Evolutionary conservation across 2,113 vertebrate species (phyloP).

Genomic region (Azemiops feae): DNA sequence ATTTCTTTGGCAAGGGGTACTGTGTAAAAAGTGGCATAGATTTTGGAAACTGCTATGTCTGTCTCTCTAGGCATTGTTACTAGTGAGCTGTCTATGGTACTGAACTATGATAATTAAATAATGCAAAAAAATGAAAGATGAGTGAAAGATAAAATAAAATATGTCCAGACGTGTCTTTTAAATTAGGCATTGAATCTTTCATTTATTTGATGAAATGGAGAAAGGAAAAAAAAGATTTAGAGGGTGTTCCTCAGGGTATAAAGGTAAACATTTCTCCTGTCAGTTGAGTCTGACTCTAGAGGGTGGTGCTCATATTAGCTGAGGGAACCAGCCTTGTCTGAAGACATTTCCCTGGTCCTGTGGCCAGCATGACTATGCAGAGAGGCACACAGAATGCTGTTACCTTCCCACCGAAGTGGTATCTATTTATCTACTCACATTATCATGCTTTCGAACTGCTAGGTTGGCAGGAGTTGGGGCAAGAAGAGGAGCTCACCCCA

Average conservation of each 20-base stretch:
- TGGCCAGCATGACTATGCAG: not conserved
- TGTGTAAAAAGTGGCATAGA: not conserved
- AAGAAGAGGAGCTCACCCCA: not conserved
- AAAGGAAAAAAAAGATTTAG: not conserved
- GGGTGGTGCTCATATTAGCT: not conserved
- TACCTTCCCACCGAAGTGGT: not conserved
- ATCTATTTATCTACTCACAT: not conserved
- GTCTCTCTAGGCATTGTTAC: not conserved
- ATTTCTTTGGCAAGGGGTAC: not conserved
- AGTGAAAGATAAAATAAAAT: not conserved
- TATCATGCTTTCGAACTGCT: not conserved
- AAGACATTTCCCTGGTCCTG: not conserved
- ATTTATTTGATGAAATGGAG: not conserved
- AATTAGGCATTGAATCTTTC: not conserved
- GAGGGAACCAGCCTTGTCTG: not conserved
- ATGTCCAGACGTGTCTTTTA: not conserved
- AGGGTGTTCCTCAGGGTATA: not conserved
- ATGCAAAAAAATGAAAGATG: not conserved
- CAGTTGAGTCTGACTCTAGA: not conserved
- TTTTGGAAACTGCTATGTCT: slow-evolving; percentile 36
- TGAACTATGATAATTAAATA: not conserved
- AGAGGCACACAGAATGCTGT: not conserved
- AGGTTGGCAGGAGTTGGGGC: not conserved
- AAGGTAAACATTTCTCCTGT: not conserved
- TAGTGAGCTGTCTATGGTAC: not conserved